Conservation (phyloP, 2,113 vertebrate genomes). For the Actenoides lindsayi region DNA sequence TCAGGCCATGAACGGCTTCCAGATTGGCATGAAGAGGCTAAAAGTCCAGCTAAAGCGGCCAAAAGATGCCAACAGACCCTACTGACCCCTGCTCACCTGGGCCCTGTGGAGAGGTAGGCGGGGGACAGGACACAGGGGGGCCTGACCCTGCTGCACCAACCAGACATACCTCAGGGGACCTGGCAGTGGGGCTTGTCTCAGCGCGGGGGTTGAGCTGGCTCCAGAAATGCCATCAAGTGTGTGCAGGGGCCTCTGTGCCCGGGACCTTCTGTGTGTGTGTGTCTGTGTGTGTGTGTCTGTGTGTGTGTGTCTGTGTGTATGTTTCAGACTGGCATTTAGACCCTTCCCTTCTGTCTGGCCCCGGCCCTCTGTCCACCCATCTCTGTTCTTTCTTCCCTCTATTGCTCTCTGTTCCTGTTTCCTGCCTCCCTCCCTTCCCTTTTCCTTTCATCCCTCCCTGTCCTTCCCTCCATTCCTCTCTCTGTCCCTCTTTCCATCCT, state of each 20-base stretch:
- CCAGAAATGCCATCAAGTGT: rapidly evolving
- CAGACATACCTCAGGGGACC: rapidly evolving
- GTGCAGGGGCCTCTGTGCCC: neutral
- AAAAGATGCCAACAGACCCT: slow-evolving; percentile 98
- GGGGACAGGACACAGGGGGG: neutral
- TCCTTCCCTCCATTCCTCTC: neutral
- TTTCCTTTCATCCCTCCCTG: neutral
- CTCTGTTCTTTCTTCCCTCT: too few relatives aligned
- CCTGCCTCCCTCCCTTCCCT: neutral
- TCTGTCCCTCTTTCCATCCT: neutral
- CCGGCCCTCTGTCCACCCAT: too few relatives aligned
- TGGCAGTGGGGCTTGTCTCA: rapidly evolving
- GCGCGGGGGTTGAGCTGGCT: rapidly evolving
- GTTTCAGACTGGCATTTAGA: neutral
- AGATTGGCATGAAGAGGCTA: slow-evolving; percentile 99
- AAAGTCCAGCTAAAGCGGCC: slow-evolving; percentile 98
- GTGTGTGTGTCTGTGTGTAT: neutral
- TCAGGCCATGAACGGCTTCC: slow-evolving; percentile 99
- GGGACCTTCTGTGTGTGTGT: neutral
- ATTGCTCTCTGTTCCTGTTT: neutral
- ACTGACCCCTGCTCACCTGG: slow-evolving; percentile 82
- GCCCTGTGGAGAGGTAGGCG: slow-evolving; percentile 81
- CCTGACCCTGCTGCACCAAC: neutral
- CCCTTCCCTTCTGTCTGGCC: too few relatives aligned
- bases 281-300: too few relatives aligned